Percentiles rank a stretch among this genome's conserved stretches.
Conservation (phyloP, 1,140 invertebrate genomes). For the Pinna nobilis region DNA sequence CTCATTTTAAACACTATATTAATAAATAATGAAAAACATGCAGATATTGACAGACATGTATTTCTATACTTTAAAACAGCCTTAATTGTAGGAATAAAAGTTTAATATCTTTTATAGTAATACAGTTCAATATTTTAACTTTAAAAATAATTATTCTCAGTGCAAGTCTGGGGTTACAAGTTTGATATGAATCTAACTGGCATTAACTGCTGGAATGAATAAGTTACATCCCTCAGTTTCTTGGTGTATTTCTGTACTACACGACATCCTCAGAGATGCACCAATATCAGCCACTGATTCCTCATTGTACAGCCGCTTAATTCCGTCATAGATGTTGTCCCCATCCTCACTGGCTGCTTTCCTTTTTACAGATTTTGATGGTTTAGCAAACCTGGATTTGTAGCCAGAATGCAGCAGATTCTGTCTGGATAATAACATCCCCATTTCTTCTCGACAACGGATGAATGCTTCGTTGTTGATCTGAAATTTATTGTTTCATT, state of each 20-base stretch:
- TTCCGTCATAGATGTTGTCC: slow-evolving; percentile 72
- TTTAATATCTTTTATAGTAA: too few relatives aligned
- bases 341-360: slow-evolving; percentile 59
- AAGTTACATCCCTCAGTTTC: slow-evolving; percentile 46
- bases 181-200: too few relatives aligned
- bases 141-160: too few relatives aligned
- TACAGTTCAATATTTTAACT: too few relatives aligned
- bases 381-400: slow-evolving; percentile 33
- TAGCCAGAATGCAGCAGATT: slow-evolving; percentile 50
- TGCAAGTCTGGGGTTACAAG: too few relatives aligned
- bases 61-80: too few relatives aligned
- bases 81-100: too few relatives aligned
- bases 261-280: slow-evolving; percentile 50
- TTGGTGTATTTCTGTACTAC: slow-evolving; percentile 60
- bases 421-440: slow-evolving; percentile 51
- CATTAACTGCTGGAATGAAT: slow-evolving; percentile 39
- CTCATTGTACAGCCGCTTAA: slow-evolving; percentile 72
- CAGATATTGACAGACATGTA: too few relatives aligned
- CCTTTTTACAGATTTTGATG: slow-evolving; percentile 60
- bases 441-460: slow-evolving; percentile 67
- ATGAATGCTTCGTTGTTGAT: slow-evolving; percentile 65
- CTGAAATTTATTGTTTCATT: slow-evolving; percentile 50
- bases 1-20: too few relatives aligned
- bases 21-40: too few relatives aligned
- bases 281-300: slow-evolving; percentile 43